Percentiles rank a stretch among this genome's conserved stretches.
Evolutionary conservation across 2,113 vertebrate genomes (phyloP).

Genomic region (Cariama cristata): DNA sequence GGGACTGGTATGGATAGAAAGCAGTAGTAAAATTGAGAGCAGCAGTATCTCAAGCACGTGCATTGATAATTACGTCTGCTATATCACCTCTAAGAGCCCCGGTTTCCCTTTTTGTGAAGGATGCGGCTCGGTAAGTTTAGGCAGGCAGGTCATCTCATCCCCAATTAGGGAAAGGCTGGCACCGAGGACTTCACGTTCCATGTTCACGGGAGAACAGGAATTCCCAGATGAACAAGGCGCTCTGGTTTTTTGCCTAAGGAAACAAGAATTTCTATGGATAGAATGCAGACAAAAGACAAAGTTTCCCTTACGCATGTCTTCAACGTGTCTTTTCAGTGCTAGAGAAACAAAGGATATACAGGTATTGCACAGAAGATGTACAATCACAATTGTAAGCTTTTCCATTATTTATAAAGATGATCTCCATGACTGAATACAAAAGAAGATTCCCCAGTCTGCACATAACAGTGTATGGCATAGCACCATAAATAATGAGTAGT

Average conservation of each 20-base stretch:
- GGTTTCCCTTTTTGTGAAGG: background rate
- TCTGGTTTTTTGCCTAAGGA: background rate
- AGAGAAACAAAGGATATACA: slow-evolving; percentile 35
- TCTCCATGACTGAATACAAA: slow-evolving; percentile 47
- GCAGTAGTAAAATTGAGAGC: background rate
- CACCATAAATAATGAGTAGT: slow-evolving; percentile 47
- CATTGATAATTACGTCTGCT: background rate
- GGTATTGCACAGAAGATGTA: slow-evolving; percentile 24
- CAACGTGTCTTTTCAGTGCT: slow-evolving; percentile 11
- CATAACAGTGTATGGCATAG: background rate
- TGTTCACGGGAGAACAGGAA: background rate
- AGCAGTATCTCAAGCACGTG: background rate
- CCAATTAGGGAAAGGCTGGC: background rate
- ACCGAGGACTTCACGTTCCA: background rate
- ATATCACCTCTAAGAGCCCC: background rate
- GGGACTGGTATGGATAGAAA: background rate
- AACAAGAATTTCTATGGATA: background rate
- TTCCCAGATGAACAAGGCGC: background rate
- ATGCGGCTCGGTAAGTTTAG: background rate
- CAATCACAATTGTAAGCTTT: slow-evolving; percentile 42
- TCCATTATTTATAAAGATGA: slow-evolving; percentile 65
- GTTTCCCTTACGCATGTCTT: background rate
- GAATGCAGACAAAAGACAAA: background rate
- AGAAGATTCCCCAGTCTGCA: slow-evolving; percentile 25
- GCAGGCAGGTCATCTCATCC: background rate